A percentile compares a stretch with the other conserved stretches of the same genome.
These are phyloP conservation scores for Cynaeus angustus DNA, from an alignment of 2,888 invertebrate genomes.

Conservation along the genomic window DNA sequence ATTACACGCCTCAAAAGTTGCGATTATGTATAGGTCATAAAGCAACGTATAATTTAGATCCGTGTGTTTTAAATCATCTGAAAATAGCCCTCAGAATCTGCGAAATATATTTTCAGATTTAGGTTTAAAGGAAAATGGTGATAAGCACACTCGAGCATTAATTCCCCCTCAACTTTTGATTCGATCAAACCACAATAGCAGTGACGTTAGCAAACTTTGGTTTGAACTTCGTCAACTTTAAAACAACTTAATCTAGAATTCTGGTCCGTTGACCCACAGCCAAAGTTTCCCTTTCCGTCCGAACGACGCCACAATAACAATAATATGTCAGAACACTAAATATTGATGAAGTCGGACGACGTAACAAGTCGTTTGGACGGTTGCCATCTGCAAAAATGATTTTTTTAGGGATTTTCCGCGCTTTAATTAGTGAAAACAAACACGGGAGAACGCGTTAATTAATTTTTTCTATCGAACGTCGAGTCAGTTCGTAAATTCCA, in stretches of 20 bases:
- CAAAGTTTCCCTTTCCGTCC: neutral
- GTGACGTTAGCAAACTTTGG: neutral
- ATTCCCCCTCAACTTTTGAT: neutral
- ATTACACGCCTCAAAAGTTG: neutral
- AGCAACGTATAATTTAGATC: neutral
- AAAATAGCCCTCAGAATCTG: too few species aligned
- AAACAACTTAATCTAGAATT: neutral
- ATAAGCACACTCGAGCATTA: slow-evolving; percentile 3
- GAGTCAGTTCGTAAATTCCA: too few species aligned
- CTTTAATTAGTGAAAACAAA: too few species aligned
- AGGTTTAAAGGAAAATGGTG: too few species aligned
- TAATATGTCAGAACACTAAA: slow-evolving; percentile 9
- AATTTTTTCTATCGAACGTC: too few species aligned
- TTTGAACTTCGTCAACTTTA: neutral
- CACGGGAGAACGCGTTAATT: too few species aligned
- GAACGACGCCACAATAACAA: slow-evolving; percentile 20
- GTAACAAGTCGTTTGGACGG: neutral
- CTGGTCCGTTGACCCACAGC: slow-evolving; percentile 4
- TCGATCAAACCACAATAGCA: neutral
- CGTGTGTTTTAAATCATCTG: too few species aligned
- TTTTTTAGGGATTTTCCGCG: too few species aligned
- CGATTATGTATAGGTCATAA: neutral
- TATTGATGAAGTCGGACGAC: slow-evolving; percentile 19
- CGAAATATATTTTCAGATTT: too few species aligned
- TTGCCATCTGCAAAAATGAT: too few species aligned